Percentiles rank a stretch among this genome's conserved stretches.
phyloP scores from a whole-genome alignment of 2,113 vertebrate genomes.

The Rhinichthys klamathensis region DNA sequence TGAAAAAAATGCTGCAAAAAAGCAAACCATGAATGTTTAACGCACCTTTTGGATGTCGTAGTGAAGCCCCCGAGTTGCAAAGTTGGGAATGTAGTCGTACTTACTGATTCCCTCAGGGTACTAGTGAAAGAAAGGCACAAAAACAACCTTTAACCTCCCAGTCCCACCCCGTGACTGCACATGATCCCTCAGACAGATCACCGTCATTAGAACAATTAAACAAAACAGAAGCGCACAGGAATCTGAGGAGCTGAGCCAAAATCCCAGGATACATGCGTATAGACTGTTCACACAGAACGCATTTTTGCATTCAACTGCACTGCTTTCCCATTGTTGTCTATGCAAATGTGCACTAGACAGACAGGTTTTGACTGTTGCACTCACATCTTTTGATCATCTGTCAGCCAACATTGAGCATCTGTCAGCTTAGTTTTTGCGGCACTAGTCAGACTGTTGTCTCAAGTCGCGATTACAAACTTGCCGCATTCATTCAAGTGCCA shows the following conservation, averaged over 20 bases:
- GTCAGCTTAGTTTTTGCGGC: too few species aligned
- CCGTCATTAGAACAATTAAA: background rate
- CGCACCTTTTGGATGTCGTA: conserved; percentile 86
- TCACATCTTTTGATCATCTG: background rate
- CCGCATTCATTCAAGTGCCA: too few species aligned
- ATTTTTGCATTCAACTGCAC: background rate
- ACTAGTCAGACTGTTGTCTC: too few species aligned
- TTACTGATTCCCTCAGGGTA: conserved; percentile 79
- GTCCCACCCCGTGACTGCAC: background rate
- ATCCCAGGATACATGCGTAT: background rate
- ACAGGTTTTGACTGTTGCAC: background rate
- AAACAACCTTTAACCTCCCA: background rate
- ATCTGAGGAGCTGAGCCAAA: background rate
- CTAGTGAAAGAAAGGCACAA: conserved; percentile 59
- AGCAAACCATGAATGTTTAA: background rate
- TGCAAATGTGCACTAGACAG: background rate
- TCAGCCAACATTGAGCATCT: too few species aligned
- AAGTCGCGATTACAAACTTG: too few species aligned
- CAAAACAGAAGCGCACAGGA: background rate
- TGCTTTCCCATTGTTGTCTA: background rate
- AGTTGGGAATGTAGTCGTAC: conserved; percentile 83
- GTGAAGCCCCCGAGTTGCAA: conserved; percentile 81
- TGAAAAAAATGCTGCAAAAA: background rate
- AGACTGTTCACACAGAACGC: background rate
- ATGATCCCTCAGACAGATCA: background rate